Percentiles rank a stretch among this genome's conserved stretches.
These are phyloP conservation scores for Bombus waltoni DNA, from an alignment of 1,140 invertebrate species.

Conservation along the genomic window DNA sequence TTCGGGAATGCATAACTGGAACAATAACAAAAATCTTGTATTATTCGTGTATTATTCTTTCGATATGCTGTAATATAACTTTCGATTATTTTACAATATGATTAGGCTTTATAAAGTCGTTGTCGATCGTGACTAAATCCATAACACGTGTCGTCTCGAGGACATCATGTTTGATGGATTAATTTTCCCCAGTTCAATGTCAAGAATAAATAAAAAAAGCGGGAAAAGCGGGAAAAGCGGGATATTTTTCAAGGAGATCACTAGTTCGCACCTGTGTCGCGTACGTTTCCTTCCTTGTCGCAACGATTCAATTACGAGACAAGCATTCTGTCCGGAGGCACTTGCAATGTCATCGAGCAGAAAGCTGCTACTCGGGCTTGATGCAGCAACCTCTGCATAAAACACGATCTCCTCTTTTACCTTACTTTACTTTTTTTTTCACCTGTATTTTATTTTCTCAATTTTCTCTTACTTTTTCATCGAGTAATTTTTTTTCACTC, in stretches of 20 bases:
- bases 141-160: conserved; percentile 35
- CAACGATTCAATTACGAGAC: conserved; percentile 52
- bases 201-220: conserved; percentile 19
- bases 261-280: neutral
- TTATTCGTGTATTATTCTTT: neutral
- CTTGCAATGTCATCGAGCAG: conserved; percentile 1
- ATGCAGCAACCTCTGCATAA: neutral
- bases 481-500: neutral
- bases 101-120: neutral
- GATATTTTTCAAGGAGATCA: conserved; percentile 26
- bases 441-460: neutral
- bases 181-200: neutral
- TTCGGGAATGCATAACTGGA: neutral
- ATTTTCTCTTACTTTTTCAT: neutral
- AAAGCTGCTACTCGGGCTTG: neutral
- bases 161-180: conserved; percentile 39
- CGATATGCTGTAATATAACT: neutral
- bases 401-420: neutral
- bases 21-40: neutral
- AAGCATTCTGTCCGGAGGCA: conserved; percentile 15
- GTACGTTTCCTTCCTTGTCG: neutral
- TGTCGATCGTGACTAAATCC: conserved; percentile 5
- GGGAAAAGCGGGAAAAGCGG: neutral
- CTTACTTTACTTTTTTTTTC: neutral
- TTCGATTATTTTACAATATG: conserved; percentile 2